Evolutionary conservation across 1,140 invertebrate species (phyloP), one percentile per base, ranked within the genome.

Genomic region (Bombus sylvicola): DNA sequence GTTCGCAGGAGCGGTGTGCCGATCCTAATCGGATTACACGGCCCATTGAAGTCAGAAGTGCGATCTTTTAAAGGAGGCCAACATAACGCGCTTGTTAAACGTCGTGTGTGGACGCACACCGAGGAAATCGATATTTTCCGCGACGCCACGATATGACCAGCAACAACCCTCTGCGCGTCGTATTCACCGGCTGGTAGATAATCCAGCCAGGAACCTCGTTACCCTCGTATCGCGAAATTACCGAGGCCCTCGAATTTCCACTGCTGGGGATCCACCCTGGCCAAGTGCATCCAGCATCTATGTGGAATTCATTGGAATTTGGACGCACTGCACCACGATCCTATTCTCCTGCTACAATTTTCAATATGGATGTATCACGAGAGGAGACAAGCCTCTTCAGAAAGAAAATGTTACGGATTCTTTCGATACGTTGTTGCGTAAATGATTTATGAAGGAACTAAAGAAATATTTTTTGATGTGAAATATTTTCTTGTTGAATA

Each of bases 21-120:
- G 91, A 93, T 93, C 92, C 92, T 95, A 94, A 95, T 95, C 95
- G 92, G 95, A 95, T 95, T 95, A 95, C 93, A 94, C 92, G 92
- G 92, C 90, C 94, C 94, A 95, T 95, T 95, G 95, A 95, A 95
- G 94, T 94, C 91, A 92, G 91, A 94, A 95, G 95, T 95, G 94
- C 93, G 94, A 95, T 95, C 92, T 94, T 94, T 94, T 92, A 93
- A 93, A 94, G 93, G 28, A 62, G 59, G 59, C 91, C 82, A 92
- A 87, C 89, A 87, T 92, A 91, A 92, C 91, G 90, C 88, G 92
- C 92, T 94, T 92, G 94, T 95, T 94, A 94, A 94, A 92, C 91
- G 92, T 77, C 87, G 83, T 71, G 74, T 79, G 71, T 62, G 80
- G 37, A 22, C 37, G 28, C 39, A 69, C 64, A 81, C 77, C 74